A percentile compares a stretch with the other conserved stretches of the same genome.
Conservation (phyloP, 2,888 invertebrate genomes). For the Ectropis crepuscularia region DNA sequence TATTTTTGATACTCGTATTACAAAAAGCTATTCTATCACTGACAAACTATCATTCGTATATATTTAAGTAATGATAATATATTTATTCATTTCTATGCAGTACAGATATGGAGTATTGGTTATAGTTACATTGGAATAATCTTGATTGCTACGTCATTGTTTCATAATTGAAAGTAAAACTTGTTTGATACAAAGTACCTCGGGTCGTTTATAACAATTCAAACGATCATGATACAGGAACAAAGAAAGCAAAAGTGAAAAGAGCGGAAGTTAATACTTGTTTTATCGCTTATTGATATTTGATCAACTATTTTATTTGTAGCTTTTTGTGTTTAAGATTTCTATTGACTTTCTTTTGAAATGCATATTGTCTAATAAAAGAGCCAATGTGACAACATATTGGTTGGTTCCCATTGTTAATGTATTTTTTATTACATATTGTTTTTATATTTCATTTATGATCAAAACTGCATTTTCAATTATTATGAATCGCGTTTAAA, state of each 20-base stretch:
- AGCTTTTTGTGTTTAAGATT: conserved; percentile 5
- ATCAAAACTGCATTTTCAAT: too few relatives aligned
- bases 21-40: neutral
- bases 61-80: neutral
- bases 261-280: conserved; percentile 34
- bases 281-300: conserved; percentile 31
- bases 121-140: conserved; percentile 8
- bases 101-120: neutral
- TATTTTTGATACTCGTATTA: neutral
- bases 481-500: neutral
- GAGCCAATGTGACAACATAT: neutral
- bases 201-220: conserved; percentile 54
- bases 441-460: neutral
- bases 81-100: conserved; percentile 5
- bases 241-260: conserved; percentile 52
- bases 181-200: conserved; percentile 47
- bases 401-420: neutral
- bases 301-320: conserved; percentile 17
- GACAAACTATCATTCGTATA: neutral
- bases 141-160: conserved; percentile 47
- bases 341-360: conserved; percentile 13
- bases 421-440: neutral
- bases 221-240: conserved; percentile 56
- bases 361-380: neutral
- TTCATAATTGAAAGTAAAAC: conserved; percentile 59